A percentile compares a stretch with the other conserved stretches of the same genome.
These are phyloP conservation scores for Dryobotodes eremita DNA, from an alignment of 2,888 invertebrate genomes.

Conservation along the genomic window DNA sequence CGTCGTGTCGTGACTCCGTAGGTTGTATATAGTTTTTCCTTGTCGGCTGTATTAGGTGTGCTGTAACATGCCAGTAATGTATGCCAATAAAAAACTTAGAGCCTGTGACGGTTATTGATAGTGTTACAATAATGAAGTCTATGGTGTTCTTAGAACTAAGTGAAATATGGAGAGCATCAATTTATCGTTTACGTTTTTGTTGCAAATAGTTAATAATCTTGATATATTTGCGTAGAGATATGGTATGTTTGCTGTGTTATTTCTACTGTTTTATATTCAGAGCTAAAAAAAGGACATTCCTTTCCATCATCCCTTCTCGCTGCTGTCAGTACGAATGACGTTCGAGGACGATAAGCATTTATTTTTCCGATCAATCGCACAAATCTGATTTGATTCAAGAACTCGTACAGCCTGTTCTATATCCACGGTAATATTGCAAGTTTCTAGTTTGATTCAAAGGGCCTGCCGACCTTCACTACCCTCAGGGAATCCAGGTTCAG, in stretches of 20 bases:
- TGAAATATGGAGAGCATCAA: neutral
- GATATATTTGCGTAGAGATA: neutral
- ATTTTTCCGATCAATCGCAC: slow-evolving; percentile 25
- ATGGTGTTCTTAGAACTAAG: slow-evolving; percentile 26
- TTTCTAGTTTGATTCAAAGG: slow-evolving; percentile 18
- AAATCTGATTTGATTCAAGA: slow-evolving; percentile 33
- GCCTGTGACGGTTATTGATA: slow-evolving; percentile 25
- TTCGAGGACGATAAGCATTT: neutral
- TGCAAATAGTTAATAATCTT: neutral
- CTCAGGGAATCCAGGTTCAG: slow-evolving; percentile 33
- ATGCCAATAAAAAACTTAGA: slow-evolving; percentile 35
- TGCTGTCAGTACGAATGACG: neutral
- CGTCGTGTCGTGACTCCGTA: slow-evolving; percentile 39
- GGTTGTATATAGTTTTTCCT: slow-evolving; percentile 46
- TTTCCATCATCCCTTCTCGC: neutral
- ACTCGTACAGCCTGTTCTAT: slow-evolving; percentile 25
- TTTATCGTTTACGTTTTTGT: slow-evolving; percentile 12
- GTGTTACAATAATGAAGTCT: slow-evolving; percentile 12
- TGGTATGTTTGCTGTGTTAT: neutral
- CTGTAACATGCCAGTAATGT: slow-evolving; percentile 32
- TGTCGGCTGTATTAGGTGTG: slow-evolving; percentile 30
- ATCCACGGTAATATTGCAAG: slow-evolving; percentile 21
- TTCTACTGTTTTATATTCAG: neutral
- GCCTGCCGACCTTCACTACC: slow-evolving; percentile 8
- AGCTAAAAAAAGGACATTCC: neutral